Percentiles rank a stretch among this genome's conserved stretches.
phyloP scores from a whole-genome alignment of 2,888 invertebrate species.

The Parelbella ahira region DNA sequence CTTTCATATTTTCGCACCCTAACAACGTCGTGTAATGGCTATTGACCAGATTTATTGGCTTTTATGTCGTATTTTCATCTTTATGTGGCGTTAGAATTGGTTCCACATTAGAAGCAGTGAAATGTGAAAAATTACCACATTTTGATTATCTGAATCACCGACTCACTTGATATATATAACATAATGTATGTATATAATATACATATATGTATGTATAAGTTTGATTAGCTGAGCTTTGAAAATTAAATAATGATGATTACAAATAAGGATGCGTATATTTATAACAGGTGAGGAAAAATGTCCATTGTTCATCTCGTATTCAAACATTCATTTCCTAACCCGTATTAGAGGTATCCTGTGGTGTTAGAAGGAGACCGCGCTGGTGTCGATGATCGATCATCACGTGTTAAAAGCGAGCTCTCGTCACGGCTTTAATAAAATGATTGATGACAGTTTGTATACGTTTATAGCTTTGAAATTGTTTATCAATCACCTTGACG shows the following conservation, averaged over 20 bases:
- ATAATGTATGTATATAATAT: too few relatives aligned
- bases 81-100: constrained; percentile 64
- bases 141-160: constrained; percentile 16
- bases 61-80: constrained; percentile 74
- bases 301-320: too few relatives aligned
- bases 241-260: too few relatives aligned
- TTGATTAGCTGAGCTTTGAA: too few relatives aligned
- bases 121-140: constrained; percentile 18
- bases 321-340: too few relatives aligned
- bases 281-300: too few relatives aligned
- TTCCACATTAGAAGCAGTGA: constrained; percentile 31
- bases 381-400: neutral
- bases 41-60: constrained; percentile 78
- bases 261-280: too few relatives aligned
- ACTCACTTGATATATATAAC: neutral
- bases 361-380: too few relatives aligned
- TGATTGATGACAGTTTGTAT: constrained; percentile 17
- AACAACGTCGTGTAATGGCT: constrained; percentile 74
- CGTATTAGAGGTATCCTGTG: too few relatives aligned
- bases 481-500: constrained; percentile 10
- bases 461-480: constrained; percentile 19
- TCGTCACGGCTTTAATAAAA: constrained; percentile 8
- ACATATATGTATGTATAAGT: too few relatives aligned
- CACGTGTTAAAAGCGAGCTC: constrained; percentile 14
- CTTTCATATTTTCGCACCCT: constrained; percentile 77